Evolutionary conservation across 2,113 vertebrate genomes (phyloP).

Genomic region (Dunckerocampus dactyliophorus): DNA sequence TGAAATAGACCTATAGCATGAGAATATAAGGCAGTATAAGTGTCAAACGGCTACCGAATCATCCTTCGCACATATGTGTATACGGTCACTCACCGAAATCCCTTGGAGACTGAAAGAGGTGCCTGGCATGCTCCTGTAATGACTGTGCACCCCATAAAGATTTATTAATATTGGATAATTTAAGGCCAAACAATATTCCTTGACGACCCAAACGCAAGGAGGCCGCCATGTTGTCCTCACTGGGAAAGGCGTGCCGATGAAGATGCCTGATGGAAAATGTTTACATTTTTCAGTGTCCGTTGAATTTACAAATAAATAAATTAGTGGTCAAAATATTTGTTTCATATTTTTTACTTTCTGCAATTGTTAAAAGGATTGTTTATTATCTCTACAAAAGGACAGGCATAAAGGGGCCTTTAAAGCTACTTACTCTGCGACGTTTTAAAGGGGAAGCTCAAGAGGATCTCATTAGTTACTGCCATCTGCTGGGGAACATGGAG

Average conservation of each 20-base stretch:
- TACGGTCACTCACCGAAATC: slow-evolving; percentile 61
- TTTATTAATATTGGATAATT: slow-evolving; percentile 52
- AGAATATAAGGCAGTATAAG: neutral
- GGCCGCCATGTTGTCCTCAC: slow-evolving; percentile 72
- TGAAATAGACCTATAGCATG: neutral
- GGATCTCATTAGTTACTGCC: too few species aligned
- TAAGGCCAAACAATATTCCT: slow-evolving; percentile 59
- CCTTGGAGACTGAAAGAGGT: slow-evolving; percentile 60
- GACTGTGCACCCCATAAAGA: slow-evolving; percentile 27
- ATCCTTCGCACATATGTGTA: neutral
- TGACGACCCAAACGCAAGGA: slow-evolving; percentile 72
- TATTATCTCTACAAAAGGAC: neutral
- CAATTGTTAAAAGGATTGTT: too few species aligned
- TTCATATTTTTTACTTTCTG: neutral
- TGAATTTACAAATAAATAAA: neutral
- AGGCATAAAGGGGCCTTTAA: neutral
- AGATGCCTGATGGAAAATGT: slow-evolving; percentile 39
- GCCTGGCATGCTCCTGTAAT: slow-evolving; percentile 44
- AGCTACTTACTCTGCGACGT: too few species aligned
- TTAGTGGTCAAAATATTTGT: neutral
- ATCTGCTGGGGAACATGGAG: too few species aligned
- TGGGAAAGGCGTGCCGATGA: slow-evolving; percentile 11
- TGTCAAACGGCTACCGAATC: slow-evolving; percentile 1
- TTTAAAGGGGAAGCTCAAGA: too few species aligned
- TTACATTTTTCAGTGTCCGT: neutral